Base-by-base conservation (phyloP, 2,888 invertebrate genomes). In the Blastobasis lacticolella region DNA sequence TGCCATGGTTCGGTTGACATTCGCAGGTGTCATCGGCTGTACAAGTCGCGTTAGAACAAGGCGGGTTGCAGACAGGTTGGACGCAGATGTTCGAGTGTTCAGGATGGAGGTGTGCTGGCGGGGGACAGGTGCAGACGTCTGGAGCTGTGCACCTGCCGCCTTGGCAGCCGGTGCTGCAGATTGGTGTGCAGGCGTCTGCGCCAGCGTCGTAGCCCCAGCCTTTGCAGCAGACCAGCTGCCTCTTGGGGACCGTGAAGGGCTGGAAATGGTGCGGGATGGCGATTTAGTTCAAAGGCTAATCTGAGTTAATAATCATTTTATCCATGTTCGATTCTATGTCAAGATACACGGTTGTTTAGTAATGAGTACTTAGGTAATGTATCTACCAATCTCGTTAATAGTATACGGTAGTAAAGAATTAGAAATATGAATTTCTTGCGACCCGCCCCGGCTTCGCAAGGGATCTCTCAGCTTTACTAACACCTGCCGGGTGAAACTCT, bases 111-210 rank as follows among this genome's bases (percentile, higher is more conserved):
- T 64, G 57, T 2, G 70, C 47, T 0, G 85, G 85, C 0, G 77
- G 57, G 5, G 74, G 67, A 54, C 88, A 87, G 6, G 64, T 60
- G 61, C 88, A 88, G 9, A 57, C 57, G 37, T 84, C 75, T 1
- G 87, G 88, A 0, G 71, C 72, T 4, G 74, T 60, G 59, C 89
- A 88, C 5, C 70, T 73, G 2, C 91, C 91, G 46, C 75, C 71
- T 4, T 55, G 59, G 61, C 90, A 91, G 0, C 83, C 84, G 0
- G 81, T 83, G 53, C 79, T 80, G 64, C 91, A 91, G 0, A 78
- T 69, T 0, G 91, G 88, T 0, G 70, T 63, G 58, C 91, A 91
- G 5, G 54, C 51, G 47, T 86, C 81, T 0, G 57, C 56, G 1
- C 69, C 65, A 45, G 68, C 67, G n/a, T 65, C 54, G 55, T 87